These are phyloP conservation scores for Cirrhinus mrigala DNA, from an alignment of 2,797 vertebrate genomes.

Conservation along the genomic window DNA sequence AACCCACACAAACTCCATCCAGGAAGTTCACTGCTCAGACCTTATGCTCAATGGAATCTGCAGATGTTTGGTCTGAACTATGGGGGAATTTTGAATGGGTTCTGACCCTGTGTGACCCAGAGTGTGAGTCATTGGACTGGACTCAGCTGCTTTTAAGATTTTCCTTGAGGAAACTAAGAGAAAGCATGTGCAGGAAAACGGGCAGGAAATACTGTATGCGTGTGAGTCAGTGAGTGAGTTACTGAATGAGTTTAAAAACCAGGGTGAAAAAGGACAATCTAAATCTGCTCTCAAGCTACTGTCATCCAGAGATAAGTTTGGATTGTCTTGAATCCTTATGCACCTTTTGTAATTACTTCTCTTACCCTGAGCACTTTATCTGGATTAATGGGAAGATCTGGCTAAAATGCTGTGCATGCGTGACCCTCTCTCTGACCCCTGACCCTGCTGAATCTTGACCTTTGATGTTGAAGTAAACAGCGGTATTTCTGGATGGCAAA, in stretches of 20 bases:
- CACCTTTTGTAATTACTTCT: slow-evolving; percentile 70
- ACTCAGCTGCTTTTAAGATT: slow-evolving; percentile 53
- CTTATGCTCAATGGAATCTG: slow-evolving; percentile 45
- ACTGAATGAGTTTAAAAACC: slow-evolving; percentile 26
- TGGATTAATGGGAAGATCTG: slow-evolving; percentile 40
- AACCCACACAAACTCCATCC: not conserved
- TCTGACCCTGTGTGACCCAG: not conserved
- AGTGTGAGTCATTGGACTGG: slow-evolving; percentile 36
- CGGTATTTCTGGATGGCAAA: slow-evolving; percentile 37
- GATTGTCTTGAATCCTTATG: slow-evolving; percentile 69
- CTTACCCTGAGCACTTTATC: slow-evolving; percentile 67
- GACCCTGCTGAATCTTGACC: slow-evolving; percentile 49
- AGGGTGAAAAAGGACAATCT: slow-evolving; percentile 12
- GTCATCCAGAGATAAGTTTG: slow-evolving; percentile 72
- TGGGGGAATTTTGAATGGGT: slow-evolving; percentile 23
- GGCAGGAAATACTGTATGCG: slow-evolving; percentile 18
- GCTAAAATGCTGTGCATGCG: slow-evolving; percentile 32
- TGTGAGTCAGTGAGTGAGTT: slow-evolving; percentile 11
- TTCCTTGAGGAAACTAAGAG: slow-evolving; percentile 51
- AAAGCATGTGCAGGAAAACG: slow-evolving; percentile 44
- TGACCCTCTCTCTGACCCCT: slow-evolving; percentile 37
- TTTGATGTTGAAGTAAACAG: slow-evolving; percentile 49
- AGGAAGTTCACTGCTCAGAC: slow-evolving; percentile 30
- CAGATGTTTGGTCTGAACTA: slow-evolving; percentile 29
- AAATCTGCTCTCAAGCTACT: slow-evolving; percentile 67